Percentiles rank a stretch among this genome's conserved stretches.
Evolutionary conservation across 2,113 vertebrate species (phyloP).

Genomic region (Tenebrosternarchus preto): DNA sequence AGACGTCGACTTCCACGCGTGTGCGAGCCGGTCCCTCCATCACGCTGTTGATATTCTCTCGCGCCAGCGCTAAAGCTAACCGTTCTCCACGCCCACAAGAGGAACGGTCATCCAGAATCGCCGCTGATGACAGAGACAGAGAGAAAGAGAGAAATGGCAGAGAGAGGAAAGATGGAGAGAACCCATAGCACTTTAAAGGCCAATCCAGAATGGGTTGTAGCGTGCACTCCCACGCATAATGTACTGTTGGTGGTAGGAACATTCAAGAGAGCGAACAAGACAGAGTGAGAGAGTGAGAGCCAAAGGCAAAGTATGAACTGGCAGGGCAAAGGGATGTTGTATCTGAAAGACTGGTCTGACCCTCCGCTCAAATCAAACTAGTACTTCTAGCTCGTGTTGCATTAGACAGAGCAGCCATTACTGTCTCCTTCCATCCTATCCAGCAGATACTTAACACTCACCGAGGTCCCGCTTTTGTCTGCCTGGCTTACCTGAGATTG

Average conservation of each 20-base stretch:
- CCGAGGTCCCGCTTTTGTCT: not conserved
- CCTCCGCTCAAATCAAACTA: not conserved
- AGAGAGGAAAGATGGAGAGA: slow-evolving; percentile 36
- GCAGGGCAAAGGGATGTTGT: too few relatives aligned
- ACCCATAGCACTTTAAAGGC: slow-evolving; percentile 16
- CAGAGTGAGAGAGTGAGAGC: slow-evolving; percentile 29
- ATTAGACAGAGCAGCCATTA: not conserved
- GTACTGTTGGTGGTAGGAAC: slow-evolving; percentile 13
- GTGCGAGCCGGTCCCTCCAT: slow-evolving; percentile 80
- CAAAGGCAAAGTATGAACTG: not conserved
- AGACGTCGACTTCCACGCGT: slow-evolving; percentile 87
- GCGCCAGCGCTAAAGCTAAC: slow-evolving; percentile 84
- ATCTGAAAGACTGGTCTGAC: not conserved
- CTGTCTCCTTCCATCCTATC: not conserved
- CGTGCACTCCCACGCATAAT: slow-evolving; percentile 17
- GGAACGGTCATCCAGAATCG: slow-evolving; percentile 83
- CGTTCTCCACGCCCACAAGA: slow-evolving; percentile 85
- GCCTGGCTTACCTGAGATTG: not conserved
- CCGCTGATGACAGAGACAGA: slow-evolving; percentile 58
- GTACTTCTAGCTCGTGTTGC: not conserved
- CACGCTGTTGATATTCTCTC: slow-evolving; percentile 87
- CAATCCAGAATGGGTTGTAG: slow-evolving; percentile 16
- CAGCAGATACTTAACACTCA: not conserved
- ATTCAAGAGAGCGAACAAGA: too few relatives aligned
- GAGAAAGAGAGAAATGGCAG: not conserved